Evolutionary conservation across 2,113 vertebrate genomes (phyloP).

Genomic region (Barnardius zonarius): DNA sequence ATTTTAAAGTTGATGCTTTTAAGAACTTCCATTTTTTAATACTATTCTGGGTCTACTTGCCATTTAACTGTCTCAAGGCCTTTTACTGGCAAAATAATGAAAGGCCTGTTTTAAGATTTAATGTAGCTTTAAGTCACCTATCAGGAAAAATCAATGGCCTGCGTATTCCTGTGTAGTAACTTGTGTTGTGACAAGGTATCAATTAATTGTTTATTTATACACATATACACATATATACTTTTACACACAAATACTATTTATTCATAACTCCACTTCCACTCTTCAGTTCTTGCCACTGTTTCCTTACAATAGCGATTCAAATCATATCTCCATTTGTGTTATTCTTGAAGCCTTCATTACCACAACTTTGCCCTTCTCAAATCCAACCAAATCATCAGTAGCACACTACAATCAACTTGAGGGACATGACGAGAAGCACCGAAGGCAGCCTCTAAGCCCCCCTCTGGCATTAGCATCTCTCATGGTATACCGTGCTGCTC

Average conservation of each 20-base stretch:
- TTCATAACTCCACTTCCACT: background rate
- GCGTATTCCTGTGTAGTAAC: background rate
- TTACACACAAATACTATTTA: background rate
- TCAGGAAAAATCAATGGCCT: background rate
- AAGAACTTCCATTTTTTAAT: background rate
- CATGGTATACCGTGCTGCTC: background rate
- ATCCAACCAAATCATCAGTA: background rate
- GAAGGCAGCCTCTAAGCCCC: background rate
- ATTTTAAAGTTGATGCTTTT: background rate
- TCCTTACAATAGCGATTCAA: background rate
- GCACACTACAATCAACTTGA: background rate
- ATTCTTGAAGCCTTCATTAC: background rate
- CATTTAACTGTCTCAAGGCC: background rate
- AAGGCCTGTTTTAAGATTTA: background rate
- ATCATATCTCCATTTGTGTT: background rate
- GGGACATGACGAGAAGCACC: rapidly evolving
- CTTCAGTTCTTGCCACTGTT: background rate
- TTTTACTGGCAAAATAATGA: background rate
- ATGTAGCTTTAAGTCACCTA: background rate
- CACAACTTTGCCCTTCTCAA: background rate
- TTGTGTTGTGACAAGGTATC: background rate
- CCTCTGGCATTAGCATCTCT: background rate
- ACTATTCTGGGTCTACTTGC: background rate
- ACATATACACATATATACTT: background rate
- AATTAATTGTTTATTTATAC: background rate